Base-by-base conservation (phyloP, 2,888 invertebrate species). In the Hydroisotoma schaefferi region DNA sequence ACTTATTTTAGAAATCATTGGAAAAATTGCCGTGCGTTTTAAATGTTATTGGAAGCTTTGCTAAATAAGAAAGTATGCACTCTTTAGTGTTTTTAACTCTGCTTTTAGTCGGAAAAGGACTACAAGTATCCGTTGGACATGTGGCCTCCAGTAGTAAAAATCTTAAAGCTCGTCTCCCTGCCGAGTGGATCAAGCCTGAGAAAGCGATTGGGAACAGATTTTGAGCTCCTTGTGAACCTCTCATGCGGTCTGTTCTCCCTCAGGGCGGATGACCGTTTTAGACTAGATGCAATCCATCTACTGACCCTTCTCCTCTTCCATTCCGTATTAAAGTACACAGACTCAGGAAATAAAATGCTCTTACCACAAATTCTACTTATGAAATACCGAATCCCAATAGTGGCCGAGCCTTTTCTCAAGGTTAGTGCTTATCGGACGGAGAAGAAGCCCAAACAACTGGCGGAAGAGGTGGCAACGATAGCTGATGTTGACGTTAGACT, bases 51-150 rank as follows among this genome's bases (percentile, higher is more conserved):
- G 15, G 33, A 33, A 15, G 8, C 15, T 33, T 8, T 33, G 8
- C 15, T 10, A 10, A 33, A 10, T 33, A 8, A 33, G 33, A 33
- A 15, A 8, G 33, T 33, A 33, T n/a, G n/a, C n/a, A n/a, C n/a
- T n/a, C n/a, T n/a, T n/a, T n/a, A n/a, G n/a, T n/a, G n/a, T 33
- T 33, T 10, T 33, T 33, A 10, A 33, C 33, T 15, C 15, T 10
- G 8, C 15, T 46, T 55, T 28, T 28, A 55, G 55, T 46, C 46
- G n/a, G 55, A 55, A 38, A 55, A 44, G 23, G 55, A 55, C 25
- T 55, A 55, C 26, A 55, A 47, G 37, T 55, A 46, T 23, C 44
- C 55, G 10, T n/a, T 55, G 29, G 55, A 55, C 23, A 55, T 55
- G 55, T 55, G 55, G 55, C 55, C 55, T 10, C 47, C 55, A 2